Conservation (phyloP, 2,113 vertebrate species). For the Pycnonotus jocosus region DNA sequence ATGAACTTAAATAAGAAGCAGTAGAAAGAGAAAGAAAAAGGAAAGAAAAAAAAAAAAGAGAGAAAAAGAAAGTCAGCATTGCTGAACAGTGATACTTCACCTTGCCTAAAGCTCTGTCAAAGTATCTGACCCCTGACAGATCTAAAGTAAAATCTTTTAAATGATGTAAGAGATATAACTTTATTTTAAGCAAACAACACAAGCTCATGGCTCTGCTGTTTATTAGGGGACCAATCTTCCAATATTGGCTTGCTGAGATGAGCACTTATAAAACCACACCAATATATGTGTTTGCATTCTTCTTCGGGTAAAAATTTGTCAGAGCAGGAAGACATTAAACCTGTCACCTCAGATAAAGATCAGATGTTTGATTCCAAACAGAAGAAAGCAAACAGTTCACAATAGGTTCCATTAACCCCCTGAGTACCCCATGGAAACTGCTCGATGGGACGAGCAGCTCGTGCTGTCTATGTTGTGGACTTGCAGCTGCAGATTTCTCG, state of each 20-base stretch:
- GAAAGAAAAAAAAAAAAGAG: not conserved
- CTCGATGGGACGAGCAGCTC: not conserved
- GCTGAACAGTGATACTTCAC: not conserved
- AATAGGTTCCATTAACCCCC: conserved; percentile 55
- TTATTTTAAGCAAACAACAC: conserved; percentile 22
- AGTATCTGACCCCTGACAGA: not conserved
- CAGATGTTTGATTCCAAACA: conserved; percentile 80
- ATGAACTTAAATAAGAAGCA: not conserved
- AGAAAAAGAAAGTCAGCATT: not conserved
- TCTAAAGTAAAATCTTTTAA: not conserved
- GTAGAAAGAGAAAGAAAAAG: not conserved
- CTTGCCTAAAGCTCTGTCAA: not conserved
- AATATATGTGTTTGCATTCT: conserved; percentile 70
- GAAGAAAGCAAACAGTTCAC: conserved; percentile 72
- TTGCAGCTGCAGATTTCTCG: not conserved
- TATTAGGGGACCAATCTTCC: conserved; percentile 47
- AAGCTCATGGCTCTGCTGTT: conserved; percentile 30
- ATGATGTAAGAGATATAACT: not conserved
- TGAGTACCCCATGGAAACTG: not conserved
- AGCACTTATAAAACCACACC: conserved; percentile 38
- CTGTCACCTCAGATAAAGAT: conserved; percentile 75
- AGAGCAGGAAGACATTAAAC: conserved; percentile 74
- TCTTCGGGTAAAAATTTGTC: conserved; percentile 70
- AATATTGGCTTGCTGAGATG: conserved; percentile 33
- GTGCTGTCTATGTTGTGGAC: accelerated